These are phyloP conservation scores for Pangasianodon gigas DNA, from an alignment of 2,113 vertebrate genomes.

Conservation along the genomic window DNA sequence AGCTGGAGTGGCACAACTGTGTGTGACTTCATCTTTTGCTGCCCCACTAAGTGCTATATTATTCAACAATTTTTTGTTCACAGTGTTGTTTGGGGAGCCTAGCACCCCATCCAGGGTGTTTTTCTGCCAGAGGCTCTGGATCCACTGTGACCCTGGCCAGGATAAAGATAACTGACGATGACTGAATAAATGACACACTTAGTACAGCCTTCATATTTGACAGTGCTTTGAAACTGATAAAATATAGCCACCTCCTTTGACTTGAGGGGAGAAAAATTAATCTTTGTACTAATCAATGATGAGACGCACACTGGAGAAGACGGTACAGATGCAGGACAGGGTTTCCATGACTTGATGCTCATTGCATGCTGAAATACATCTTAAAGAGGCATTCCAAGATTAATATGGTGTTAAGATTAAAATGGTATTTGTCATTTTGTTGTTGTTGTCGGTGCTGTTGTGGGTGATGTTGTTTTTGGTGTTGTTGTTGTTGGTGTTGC, in stretches of 20 bases:
- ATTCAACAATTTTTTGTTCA: neutral
- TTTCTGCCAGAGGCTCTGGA: too few species aligned
- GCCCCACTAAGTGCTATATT: neutral
- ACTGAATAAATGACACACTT: neutral
- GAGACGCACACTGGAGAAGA: neutral
- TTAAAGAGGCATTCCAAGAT: neutral
- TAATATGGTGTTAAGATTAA: neutral
- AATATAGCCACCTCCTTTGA: neutral
- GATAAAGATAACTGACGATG: neutral
- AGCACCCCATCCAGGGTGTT: neutral
- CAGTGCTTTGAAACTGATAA: neutral
- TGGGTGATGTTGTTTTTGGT: neutral
- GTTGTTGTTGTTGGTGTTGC: neutral
- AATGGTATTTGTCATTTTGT: neutral
- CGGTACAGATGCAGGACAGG: neutral
- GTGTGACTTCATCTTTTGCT: constrained; percentile 25
- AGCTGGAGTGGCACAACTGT: constrained; percentile 9
- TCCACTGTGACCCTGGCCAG: neutral
- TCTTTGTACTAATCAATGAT: neutral
- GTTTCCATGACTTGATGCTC: neutral
- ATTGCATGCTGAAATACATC: neutral
- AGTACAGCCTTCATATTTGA: neutral
- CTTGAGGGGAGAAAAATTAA: neutral
- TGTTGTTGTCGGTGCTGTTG: neutral
- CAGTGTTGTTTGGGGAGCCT: neutral